These are phyloP conservation scores for Medauroidea extradentata DNA, from an alignment of 1,140 invertebrate species.

Conservation along the genomic window DNA sequence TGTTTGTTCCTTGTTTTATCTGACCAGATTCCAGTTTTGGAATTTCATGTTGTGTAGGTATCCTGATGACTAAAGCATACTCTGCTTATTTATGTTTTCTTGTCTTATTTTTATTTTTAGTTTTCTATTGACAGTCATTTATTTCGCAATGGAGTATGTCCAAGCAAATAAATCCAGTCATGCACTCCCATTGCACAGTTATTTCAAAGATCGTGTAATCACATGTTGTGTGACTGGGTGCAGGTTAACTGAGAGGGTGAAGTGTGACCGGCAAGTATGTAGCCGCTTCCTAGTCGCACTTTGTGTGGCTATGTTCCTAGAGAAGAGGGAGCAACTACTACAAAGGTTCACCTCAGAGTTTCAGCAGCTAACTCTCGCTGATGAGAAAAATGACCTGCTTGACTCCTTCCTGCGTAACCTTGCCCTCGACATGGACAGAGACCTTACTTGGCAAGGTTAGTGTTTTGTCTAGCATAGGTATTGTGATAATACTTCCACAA, in stretches of 20 bases:
- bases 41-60: too few species aligned
- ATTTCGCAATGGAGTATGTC: too few species aligned
- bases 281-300: constrained; percentile 73
- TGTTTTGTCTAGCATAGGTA: background rate
- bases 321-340: constrained; percentile 61
- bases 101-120: too few species aligned
- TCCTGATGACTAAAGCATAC: too few species aligned
- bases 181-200: too few species aligned
- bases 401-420: constrained; percentile 60
- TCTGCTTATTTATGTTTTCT: too few species aligned
- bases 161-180: too few species aligned
- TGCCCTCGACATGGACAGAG: constrained; percentile 58
- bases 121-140: too few species aligned
- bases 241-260: constrained; percentile 58
- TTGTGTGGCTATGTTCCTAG: constrained; percentile 74
- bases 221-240: constrained; percentile 19
- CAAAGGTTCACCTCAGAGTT: constrained; percentile 72
- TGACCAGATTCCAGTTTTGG: too few species aligned
- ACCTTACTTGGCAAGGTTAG: constrained; percentile 67
- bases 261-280: constrained; percentile 67
- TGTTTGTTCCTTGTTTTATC: too few species aligned
- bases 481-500: background rate
- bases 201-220: too few species aligned
- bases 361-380: constrained; percentile 63
- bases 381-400: constrained; percentile 76